These are phyloP conservation scores for Nyctalus aviator DNA, from an alignment of 2,797 vertebrate genomes.

Conservation along the genomic window DNA sequence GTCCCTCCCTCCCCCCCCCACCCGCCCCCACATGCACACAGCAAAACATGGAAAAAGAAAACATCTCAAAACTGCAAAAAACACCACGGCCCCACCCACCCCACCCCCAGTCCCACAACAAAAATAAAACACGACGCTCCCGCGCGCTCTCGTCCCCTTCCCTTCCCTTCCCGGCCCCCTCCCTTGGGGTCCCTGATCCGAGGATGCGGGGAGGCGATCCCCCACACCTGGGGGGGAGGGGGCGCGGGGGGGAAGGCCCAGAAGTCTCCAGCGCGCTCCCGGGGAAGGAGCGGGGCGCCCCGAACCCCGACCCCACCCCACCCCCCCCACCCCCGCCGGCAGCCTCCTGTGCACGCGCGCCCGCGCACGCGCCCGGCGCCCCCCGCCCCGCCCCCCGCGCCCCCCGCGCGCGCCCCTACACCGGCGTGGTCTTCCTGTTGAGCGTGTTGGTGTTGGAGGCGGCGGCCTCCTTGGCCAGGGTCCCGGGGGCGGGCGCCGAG, in stretches of 20 bases:
- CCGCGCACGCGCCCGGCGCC: slow-evolving; percentile 77
- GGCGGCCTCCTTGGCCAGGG: slow-evolving; percentile 89
- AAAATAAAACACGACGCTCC: slow-evolving; percentile 75
- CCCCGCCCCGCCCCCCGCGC: slow-evolving; percentile 87
- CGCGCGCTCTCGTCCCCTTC: background rate
- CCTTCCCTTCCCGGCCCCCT: background rate
- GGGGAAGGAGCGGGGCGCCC: slow-evolving; percentile 21
- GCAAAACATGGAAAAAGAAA: slow-evolving; percentile 79
- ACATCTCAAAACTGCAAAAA: slow-evolving; percentile 82
- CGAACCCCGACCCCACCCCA: too few species aligned
- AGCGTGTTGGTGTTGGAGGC: slow-evolving; percentile 96
- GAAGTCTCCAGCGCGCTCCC: slow-evolving; percentile 65
- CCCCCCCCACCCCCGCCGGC: background rate
- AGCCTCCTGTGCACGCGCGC: slow-evolving; percentile 74
- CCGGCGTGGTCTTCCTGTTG: slow-evolving; percentile 94
- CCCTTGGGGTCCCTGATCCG: slow-evolving; percentile 61
- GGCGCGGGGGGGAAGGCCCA: slow-evolving; percentile 33
- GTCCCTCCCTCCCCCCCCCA: slow-evolving; percentile 61
- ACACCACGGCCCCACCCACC: slow-evolving; percentile 69
- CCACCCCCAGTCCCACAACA: background rate
- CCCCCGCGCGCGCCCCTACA: slow-evolving; percentile 87
- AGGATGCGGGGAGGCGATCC: background rate
- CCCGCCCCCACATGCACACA: slow-evolving; percentile 81
- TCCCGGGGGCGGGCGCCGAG: slow-evolving; percentile 84
- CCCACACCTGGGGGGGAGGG: background rate